Evolutionary conservation across 2,888 invertebrate genomes (phyloP).

Genomic region (Atethmia centrago): DNA sequence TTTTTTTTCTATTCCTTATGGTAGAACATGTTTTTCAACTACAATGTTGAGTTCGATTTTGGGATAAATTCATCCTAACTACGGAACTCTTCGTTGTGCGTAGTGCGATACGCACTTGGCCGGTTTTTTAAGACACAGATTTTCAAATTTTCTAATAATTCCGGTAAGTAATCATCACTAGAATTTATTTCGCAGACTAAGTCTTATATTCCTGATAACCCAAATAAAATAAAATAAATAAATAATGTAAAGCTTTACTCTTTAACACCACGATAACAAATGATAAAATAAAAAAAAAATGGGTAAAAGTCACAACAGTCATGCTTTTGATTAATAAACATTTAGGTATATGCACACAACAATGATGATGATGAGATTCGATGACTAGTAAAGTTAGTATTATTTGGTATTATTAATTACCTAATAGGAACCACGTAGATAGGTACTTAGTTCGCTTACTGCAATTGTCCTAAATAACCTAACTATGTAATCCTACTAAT

Average conservation of each 20-base stretch:
- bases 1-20: too few relatives aligned
- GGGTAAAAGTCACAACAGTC: neutral
- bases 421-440: neutral
- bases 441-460: neutral
- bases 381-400: slow-evolving; percentile 17
- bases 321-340: neutral
- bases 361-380: too few relatives aligned
- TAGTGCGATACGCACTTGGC: too few relatives aligned
- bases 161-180: neutral
- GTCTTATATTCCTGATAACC: neutral
- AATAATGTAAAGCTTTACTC: slow-evolving; percentile 7
- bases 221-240: neutral
- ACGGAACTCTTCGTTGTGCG: too few relatives aligned
- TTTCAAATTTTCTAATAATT: neutral
- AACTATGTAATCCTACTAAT: too few relatives aligned
- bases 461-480: too few relatives aligned
- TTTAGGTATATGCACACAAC: slow-evolving; percentile 2
- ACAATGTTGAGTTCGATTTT: too few relatives aligned
- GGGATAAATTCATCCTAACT: too few relatives aligned
- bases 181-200: neutral
- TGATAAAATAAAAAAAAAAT: neutral
- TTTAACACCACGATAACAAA: slow-evolving; percentile 22
- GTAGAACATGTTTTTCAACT: too few relatives aligned
- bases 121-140: too few relatives aligned
- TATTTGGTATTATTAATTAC: neutral